Percentiles rank a stretch among this genome's conserved stretches.
phyloP scores from a whole-genome alignment of 2,888 invertebrate genomes.

The Xanthia togata region DNA sequence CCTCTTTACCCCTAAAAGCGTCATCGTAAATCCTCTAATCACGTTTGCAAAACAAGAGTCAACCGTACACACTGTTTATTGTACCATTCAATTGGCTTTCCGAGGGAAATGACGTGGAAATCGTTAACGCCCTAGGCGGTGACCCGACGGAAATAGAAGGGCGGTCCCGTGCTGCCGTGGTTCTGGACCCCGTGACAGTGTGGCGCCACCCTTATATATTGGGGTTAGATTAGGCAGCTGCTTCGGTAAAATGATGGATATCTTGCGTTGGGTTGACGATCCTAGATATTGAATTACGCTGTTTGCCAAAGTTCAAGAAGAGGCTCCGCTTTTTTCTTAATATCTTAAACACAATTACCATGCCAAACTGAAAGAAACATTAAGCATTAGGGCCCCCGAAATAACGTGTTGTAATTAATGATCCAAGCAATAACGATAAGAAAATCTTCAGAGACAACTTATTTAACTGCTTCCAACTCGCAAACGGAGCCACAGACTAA shows the following conservation, averaged over 20 bases:
- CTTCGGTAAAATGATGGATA: conserved; percentile 21
- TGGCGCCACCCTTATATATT: conserved; percentile 56
- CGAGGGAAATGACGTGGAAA: conserved; percentile 84
- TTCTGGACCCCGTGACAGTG: conserved; percentile 47
- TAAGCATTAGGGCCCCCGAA: conserved; percentile 15
- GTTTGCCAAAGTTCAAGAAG: too few relatives aligned
- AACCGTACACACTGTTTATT: conserved; percentile 58
- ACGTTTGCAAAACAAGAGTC: conserved; percentile 59
- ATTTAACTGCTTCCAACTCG: conserved; percentile 19
- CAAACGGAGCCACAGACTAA: conserved; percentile 28
- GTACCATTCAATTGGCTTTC: conserved; percentile 74
- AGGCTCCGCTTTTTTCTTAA: neutral
- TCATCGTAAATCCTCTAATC: conserved; percentile 49
- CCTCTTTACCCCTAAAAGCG: conserved; percentile 26
- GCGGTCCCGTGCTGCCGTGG: conserved; percentile 65
- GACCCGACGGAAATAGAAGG: conserved; percentile 85
- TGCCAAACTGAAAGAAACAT: conserved; percentile 19
- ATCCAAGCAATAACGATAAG: conserved; percentile 29
- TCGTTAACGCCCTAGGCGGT: conserved; percentile 85
- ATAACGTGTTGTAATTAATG: conserved; percentile 21
- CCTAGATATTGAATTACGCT: conserved; percentile 12
- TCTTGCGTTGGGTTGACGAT: conserved; percentile 24
- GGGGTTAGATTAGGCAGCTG: conserved; percentile 17
- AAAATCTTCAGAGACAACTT: conserved; percentile 25
- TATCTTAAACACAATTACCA: neutral